Percentiles rank a stretch among this genome's conserved stretches.
Evolutionary conservation across 2,888 invertebrate species (phyloP).

Genomic region (Protonemura montana): DNA sequence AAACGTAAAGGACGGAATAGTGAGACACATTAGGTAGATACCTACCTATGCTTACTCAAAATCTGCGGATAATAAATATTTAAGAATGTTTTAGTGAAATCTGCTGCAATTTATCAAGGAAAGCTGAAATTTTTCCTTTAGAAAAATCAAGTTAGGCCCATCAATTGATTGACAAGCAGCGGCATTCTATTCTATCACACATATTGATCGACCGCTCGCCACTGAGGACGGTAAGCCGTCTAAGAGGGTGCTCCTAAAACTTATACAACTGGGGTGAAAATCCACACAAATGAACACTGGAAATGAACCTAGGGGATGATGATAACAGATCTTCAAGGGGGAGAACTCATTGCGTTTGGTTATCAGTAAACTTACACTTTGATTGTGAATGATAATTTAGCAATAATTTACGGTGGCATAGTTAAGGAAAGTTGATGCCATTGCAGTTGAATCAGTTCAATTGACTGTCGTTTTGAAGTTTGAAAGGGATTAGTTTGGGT

Average conservation of each 20-base stretch:
- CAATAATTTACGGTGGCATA: not conserved
- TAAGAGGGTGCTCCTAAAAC: conserved; percentile 1
- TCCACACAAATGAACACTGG: not conserved
- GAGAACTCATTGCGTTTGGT: not conserved
- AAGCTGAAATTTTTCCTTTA: too few species aligned
- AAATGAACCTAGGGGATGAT: not conserved
- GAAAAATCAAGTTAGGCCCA: too few species aligned
- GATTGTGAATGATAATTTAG: not conserved
- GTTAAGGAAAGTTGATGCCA: not conserved
- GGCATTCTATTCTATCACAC: too few species aligned
- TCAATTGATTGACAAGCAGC: not conserved
- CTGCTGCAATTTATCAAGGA: too few species aligned
- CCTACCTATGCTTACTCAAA: too few species aligned
- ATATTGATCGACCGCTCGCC: not conserved
- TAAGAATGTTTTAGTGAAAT: too few species aligned
- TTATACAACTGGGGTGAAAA: not conserved
- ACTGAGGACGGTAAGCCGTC: not conserved
- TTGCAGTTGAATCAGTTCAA: not conserved
- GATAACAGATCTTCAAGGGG: not conserved
- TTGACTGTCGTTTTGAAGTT: conserved; percentile 1
- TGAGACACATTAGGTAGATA: too few species aligned
- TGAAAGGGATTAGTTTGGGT: not conserved
- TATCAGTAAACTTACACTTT: conserved; percentile 12
- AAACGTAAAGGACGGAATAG: too few species aligned
- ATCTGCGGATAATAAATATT: too few species aligned